Evolutionary conservation across 2,113 vertebrate genomes (phyloP).

Genomic region (Heterocephalus glaber): DNA sequence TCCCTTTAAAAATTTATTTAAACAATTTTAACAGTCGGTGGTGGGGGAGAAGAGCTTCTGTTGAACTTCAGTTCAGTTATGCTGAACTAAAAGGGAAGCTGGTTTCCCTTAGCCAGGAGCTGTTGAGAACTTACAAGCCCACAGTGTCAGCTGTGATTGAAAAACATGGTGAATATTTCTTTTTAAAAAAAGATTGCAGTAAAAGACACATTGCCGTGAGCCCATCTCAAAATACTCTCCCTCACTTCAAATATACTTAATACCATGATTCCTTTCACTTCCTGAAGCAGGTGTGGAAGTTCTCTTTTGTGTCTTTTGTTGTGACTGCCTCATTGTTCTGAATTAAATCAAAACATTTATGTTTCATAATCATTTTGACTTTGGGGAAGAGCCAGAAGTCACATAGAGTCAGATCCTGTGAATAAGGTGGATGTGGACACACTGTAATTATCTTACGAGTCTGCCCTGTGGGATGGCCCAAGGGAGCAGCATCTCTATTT

Average conservation of each 20-base stretch:
- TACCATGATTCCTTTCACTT: neutral
- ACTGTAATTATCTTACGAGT: neutral
- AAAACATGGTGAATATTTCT: neutral
- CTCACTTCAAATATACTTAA: neutral
- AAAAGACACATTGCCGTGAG: neutral
- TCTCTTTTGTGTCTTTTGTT: neutral
- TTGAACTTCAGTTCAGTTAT: neutral
- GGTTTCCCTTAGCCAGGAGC: neutral
- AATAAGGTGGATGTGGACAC: neutral
- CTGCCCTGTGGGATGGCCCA: neutral
- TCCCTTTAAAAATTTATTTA: neutral
- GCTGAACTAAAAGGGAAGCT: neutral
- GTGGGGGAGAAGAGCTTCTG: neutral
- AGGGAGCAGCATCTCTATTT: neutral
- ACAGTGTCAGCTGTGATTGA: neutral
- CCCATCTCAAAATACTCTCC: neutral
- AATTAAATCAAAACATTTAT: neutral
- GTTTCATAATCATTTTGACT: neutral
- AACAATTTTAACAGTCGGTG: too few species aligned
- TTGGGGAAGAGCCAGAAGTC: neutral
- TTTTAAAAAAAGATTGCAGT: neutral
- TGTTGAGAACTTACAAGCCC: neutral
- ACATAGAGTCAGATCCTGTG: neutral
- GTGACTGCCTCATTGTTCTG: neutral
- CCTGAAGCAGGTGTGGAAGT: neutral